Evolutionary conservation across 2,888 invertebrate species (phyloP).

Genomic region (Metacarcinus magister): DNA sequence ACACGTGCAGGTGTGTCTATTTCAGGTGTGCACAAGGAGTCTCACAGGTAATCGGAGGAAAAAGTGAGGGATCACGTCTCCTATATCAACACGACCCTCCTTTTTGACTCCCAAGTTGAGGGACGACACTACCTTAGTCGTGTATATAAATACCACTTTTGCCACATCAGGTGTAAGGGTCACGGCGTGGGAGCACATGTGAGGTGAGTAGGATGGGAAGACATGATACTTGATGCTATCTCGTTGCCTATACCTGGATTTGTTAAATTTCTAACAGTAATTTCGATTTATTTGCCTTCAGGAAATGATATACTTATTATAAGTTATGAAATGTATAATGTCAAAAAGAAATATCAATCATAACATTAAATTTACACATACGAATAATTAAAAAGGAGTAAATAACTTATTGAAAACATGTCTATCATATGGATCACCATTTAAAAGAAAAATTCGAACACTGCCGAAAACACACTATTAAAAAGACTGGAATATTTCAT

Average conservation of each 20-base stretch:
- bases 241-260: not conserved
- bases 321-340: no score
- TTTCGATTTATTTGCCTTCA: not conserved
- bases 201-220: not conserved
- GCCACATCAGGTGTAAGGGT: not conserved
- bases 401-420: no score
- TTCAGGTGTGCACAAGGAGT: not conserved
- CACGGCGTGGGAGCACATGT: not conserved
- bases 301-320: no score
- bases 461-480: no score
- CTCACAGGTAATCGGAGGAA: not conserved
- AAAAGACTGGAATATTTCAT: no score
- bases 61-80: not conserved
- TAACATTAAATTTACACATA: no score
- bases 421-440: no score
- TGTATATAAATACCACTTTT: not conserved
- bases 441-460: no score
- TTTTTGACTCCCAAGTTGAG: not conserved
- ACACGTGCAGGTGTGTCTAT: slow-evolving; percentile 40
- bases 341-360: no score
- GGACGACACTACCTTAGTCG: not conserved
- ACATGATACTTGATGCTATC: not conserved
- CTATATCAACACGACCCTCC: not conserved
- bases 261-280: not conserved
- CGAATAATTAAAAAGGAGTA: no score